Evolutionary conservation across 1,140 invertebrate genomes (phyloP), one percentile per base, ranked within the genome.

Genomic region (Nautilus pompilius): DNA sequence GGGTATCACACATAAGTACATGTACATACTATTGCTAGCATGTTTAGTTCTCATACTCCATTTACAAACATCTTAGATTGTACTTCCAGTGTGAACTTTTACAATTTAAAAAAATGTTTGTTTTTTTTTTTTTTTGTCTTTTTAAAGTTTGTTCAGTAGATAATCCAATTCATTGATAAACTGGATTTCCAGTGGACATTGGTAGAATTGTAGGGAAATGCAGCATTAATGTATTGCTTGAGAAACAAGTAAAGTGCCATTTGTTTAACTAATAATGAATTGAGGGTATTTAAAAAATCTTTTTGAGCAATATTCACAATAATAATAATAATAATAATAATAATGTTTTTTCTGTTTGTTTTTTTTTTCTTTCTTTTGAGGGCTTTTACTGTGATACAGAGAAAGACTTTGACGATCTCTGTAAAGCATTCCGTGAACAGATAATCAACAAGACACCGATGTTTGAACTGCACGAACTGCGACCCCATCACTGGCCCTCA

Each of bases 321-420:
- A 28, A 13, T 56, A 13, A 15, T 15, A 15, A 24, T 56, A 56
- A 28, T 28, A 45, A 63, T 49, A 13, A 15, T 26, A 20, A 48
- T 22, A 8, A 41, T 41, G 8, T n/a, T 41, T n/a, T 41, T 41
- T 41, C 8, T n/a, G n/a, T n/a, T 57, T 24, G 1, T 3, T 24
- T 29, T 36, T 2, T 48, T 58, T 17, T n/a, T 24, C 13, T 58
- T 34, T 48, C 17, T 62, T 86, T 87, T 63, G 75, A 95, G 91
- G 95, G 93, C 78, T 98, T 97, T 80, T 89, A 93, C 62, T 96
- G 93, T 82, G 87, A 88, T 70, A 92, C 89, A 22, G 91, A 93
- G 83, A 84, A 83, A 58, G 92, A 95, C 60, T 96, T 96, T 81
- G 88, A 90, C 70, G 85, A 89, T 58, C 83, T 96, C 63, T 91